Conservation (phyloP, 1,140 invertebrate species). For the Musca domestica region DNA sequence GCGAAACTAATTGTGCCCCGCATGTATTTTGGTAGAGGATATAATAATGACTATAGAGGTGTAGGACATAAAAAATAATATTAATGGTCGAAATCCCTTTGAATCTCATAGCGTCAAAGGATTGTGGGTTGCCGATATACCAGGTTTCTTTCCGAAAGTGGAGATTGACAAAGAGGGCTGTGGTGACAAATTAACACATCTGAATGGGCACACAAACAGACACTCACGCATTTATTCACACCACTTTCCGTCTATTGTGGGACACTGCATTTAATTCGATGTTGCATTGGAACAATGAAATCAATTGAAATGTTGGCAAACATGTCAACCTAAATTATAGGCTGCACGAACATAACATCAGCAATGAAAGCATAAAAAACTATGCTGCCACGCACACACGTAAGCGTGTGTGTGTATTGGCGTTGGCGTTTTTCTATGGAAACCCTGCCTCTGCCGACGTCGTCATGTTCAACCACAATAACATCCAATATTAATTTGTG, state of each 20-base stretch:
- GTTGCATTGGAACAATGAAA: conserved; percentile 42
- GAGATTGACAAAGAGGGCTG: not conserved
- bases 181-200: conserved; percentile 8
- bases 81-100: too few species aligned
- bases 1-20: too few species aligned
- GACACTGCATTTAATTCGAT: not conserved
- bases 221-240: too few species aligned
- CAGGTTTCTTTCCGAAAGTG: too few species aligned
- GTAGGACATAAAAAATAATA: too few species aligned
- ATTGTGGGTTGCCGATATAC: too few species aligned
- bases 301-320: conserved; percentile 55
- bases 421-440: not conserved
- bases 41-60: too few species aligned
- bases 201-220: too few species aligned
- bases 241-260: not conserved
- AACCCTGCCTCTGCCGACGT: too few species aligned
- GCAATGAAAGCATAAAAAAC: not conserved
- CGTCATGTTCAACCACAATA: not conserved
- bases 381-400: not conserved
- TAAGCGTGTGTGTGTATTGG: not conserved
- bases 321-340: conserved; percentile 54
- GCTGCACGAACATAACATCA: not conserved
- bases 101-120: too few species aligned
- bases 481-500: not conserved
- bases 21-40: too few species aligned